Conservation (phyloP, 2,888 invertebrate species). For the Brachycybe producta region DNA sequence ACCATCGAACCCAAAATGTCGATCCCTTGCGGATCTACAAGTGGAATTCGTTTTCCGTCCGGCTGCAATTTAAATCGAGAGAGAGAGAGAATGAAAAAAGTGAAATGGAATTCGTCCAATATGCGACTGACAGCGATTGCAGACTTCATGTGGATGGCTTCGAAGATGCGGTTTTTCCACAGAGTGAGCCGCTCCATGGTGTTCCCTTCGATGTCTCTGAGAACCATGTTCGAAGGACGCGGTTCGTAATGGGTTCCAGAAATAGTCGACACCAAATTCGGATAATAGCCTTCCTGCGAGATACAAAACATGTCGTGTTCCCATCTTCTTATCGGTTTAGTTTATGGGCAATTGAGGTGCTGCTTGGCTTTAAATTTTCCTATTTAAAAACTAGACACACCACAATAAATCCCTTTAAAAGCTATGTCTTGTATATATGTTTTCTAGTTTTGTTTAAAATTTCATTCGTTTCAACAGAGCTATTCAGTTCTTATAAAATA, state of each 20-base stretch:
- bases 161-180: constrained; percentile 59
- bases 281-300: constrained; percentile 21
- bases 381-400: no score
- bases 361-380: no score
- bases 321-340: no score
- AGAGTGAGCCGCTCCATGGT: constrained; percentile 41
- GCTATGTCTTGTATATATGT: no score
- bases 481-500: no score
- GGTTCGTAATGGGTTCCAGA: constrained; percentile 22
- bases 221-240: constrained; percentile 20
- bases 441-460: no score
- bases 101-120: not conserved
- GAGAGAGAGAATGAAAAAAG: not conserved
- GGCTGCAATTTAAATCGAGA: constrained; percentile 8
- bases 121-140: constrained; percentile 43
- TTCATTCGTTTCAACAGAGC: no score
- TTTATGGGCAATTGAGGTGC: no score
- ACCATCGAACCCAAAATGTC: constrained; percentile 66
- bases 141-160: constrained; percentile 52
- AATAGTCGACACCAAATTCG: constrained; percentile 22
- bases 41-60: constrained; percentile 39
- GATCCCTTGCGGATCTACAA: constrained; percentile 57
- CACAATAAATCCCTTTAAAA: no score
- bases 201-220: constrained; percentile 17
- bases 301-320: no score